phyloP scores from a whole-genome alignment of 1,140 invertebrate genomes.

The Cyclina sinensis region DNA sequence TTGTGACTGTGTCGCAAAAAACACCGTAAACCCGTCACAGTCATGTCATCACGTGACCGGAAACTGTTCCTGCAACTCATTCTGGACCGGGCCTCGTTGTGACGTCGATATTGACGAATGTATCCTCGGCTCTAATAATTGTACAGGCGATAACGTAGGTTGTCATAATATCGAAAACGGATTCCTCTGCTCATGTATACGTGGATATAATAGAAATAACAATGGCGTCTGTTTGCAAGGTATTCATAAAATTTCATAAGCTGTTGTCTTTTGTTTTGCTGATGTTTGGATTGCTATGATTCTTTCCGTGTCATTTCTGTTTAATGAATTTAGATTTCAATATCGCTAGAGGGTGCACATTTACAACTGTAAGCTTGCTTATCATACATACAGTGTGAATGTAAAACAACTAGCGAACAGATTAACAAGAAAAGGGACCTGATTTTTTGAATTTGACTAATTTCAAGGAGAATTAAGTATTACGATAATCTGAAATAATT shows the following conservation, averaged over 20 bases:
- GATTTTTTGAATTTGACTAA: too few species aligned
- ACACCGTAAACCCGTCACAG: background rate
- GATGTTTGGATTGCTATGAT: too few species aligned
- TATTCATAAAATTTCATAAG: background rate
- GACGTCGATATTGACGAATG: constrained; percentile 39
- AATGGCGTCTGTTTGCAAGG: background rate
- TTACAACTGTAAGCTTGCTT: too few species aligned
- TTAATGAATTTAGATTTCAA: too few species aligned
- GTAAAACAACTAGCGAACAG: too few species aligned
- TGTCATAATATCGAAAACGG: background rate
- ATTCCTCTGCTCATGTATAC: background rate
- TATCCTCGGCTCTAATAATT: background rate
- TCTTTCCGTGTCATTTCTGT: too few species aligned
- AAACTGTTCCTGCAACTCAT: background rate
- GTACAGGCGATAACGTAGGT: constrained; percentile 1
- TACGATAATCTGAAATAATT: too few species aligned
- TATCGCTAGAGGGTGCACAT: too few species aligned
- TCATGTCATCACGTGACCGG: constrained; percentile 25
- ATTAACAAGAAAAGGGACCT: too few species aligned
- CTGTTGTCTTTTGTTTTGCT: background rate
- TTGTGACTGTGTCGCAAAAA: constrained; percentile 2
- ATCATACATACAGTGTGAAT: too few species aligned
- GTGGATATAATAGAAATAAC: background rate
- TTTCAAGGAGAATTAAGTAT: too few species aligned
- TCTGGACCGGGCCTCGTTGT: constrained; percentile 23